Evolutionary conservation across 2,113 vertebrate species (phyloP).

Genomic region (Gymnogyps californianus): DNA sequence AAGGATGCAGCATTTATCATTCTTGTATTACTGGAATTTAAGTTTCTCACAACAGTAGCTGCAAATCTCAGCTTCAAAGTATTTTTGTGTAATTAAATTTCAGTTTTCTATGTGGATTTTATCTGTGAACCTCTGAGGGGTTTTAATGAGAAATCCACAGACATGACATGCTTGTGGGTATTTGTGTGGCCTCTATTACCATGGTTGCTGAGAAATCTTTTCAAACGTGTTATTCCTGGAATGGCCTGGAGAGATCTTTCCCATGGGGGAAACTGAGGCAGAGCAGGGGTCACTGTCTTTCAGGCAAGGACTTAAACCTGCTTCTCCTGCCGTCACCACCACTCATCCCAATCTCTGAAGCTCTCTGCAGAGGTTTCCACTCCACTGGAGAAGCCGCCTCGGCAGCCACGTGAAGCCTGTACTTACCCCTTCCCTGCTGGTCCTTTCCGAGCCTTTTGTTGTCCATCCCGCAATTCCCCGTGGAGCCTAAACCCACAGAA

Average conservation of each 20-base stretch:
- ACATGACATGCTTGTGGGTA: not conserved
- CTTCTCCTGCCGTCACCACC: not conserved
- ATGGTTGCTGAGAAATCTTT: not conserved
- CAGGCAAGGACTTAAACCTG: not conserved
- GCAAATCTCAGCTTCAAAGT: not conserved
- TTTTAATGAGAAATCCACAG: not conserved
- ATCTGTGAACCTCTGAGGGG: not conserved
- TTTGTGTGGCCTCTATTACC: not conserved
- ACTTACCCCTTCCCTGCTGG: not conserved
- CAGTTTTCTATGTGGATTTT: not conserved
- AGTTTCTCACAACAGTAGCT: not conserved
- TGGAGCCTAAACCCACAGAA: not conserved
- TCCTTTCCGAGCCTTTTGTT: not conserved
- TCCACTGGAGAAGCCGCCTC: not conserved
- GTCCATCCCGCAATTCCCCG: not conserved
- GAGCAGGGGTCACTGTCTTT: not conserved
- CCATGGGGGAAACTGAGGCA: not conserved
- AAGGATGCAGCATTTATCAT: conserved; percentile 12
- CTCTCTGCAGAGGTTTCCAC: not conserved
- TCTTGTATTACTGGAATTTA: not conserved
- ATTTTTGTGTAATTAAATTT: conserved; percentile 37
- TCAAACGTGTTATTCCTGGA: not conserved
- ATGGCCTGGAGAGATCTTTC: not conserved
- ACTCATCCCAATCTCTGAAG: not conserved
- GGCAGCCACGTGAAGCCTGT: not conserved